phyloP scores from a whole-genome alignment of 2,888 invertebrate species.

The Rhagonycha fulva region DNA sequence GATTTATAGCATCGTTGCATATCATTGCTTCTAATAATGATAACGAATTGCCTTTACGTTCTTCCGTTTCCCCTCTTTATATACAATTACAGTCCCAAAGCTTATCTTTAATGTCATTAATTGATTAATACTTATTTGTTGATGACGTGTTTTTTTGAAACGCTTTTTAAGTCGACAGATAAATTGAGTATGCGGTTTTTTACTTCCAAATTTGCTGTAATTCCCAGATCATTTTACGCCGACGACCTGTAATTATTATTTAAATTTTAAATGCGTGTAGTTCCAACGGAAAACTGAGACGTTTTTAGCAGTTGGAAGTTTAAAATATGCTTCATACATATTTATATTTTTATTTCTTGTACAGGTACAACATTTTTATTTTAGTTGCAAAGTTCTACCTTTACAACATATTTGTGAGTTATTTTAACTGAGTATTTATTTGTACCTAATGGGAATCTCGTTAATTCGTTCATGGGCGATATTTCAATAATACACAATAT shows the following conservation, averaged over 20 bases:
- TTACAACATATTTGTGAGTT: no score
- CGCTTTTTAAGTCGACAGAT: not conserved
- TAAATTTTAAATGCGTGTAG: no score
- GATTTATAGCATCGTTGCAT: not conserved
- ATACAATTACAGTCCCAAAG: not conserved
- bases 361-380: no score
- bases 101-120: not conserved
- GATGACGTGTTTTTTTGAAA: not conserved
- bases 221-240: not conserved
- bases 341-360: no score
- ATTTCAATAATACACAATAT: no score
- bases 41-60: not conserved
- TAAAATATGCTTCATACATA: not conserved
- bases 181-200: not conserved
- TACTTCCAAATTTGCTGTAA: not conserved
- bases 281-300: no score
- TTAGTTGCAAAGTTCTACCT: no score
- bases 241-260: not conserved
- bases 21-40: not conserved
- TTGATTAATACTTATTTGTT: not conserved
- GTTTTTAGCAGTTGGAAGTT: not conserved
- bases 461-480: no score
- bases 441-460: no score
- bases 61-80: not conserved
- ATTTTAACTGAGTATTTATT: no score